phyloP scores from a whole-genome alignment of 2,113 vertebrate species.

The Channa argus region DNA sequence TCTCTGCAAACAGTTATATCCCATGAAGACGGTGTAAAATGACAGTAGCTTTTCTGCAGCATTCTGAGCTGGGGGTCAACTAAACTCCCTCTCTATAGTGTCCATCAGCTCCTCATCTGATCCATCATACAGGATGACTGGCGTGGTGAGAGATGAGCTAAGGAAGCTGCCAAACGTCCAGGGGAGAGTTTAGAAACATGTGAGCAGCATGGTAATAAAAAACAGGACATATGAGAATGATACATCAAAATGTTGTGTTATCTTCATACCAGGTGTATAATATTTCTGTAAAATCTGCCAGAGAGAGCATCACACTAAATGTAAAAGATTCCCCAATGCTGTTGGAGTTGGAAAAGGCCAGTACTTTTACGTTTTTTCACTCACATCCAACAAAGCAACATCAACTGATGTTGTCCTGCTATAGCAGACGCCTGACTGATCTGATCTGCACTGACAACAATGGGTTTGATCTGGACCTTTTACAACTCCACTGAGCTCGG shows the following conservation, averaged over 20 bases:
- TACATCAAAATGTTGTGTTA: too few species aligned
- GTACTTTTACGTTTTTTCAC: not conserved
- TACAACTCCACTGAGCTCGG: constrained; percentile 52
- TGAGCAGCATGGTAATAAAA: constrained; percentile 5
- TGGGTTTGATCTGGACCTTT: constrained; percentile 37
- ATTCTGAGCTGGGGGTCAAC: constrained; percentile 61
- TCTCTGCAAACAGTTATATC: not conserved
- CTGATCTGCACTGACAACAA: constrained; percentile 45
- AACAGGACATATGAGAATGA: too few species aligned
- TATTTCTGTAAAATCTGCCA: too few species aligned
- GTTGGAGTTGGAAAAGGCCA: too few species aligned
- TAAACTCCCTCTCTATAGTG: constrained; percentile 83
- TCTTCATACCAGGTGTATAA: too few species aligned
- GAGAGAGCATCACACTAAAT: too few species aligned
- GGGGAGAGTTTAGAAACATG: constrained; percentile 24
- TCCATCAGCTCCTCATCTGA: constrained; percentile 85
- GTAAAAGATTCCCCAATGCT: too few species aligned
- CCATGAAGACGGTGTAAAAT: not conserved
- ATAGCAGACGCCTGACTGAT: constrained; percentile 34
- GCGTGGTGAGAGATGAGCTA: constrained; percentile 47
- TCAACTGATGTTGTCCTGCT: constrained; percentile 21
- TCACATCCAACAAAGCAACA: not conserved
- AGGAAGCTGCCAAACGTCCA: constrained; percentile 67
- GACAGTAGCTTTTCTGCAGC: not conserved
- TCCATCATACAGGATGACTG: constrained; percentile 77